A percentile compares a stretch with the other conserved stretches of the same genome.
These are phyloP conservation scores for Lamellibrachia luymesi DNA, from an alignment of 1,140 invertebrate genomes.

Conservation along the genomic window DNA sequence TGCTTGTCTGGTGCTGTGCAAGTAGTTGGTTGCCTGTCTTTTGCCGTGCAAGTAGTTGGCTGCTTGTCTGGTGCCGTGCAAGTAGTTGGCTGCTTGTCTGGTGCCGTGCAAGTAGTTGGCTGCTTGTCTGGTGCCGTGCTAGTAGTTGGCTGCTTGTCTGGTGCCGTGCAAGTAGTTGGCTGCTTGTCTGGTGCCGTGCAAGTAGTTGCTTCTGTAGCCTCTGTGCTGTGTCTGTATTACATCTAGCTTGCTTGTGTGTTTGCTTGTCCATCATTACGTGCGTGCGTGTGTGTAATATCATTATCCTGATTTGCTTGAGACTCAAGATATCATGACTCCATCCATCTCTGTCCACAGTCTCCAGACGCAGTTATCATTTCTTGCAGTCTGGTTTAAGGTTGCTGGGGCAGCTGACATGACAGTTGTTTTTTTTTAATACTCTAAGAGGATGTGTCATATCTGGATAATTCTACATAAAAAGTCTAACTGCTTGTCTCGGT, in stretches of 20 bases:
- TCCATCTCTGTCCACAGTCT: background rate
- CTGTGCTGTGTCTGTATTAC: background rate
- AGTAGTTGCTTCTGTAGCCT: background rate
- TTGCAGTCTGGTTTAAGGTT: background rate
- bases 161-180: too few species aligned
- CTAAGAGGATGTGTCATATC: too few species aligned
- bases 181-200: too few species aligned
- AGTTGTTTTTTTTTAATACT: background rate
- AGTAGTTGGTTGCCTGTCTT: background rate
- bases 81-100: background rate
- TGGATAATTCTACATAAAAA: too few species aligned
- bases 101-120: too few species aligned
- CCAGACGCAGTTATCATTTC: background rate
- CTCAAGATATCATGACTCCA: background rate
- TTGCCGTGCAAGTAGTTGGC: background rate
- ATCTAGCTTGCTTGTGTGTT: background rate
- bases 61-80: background rate
- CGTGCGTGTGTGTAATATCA: background rate
- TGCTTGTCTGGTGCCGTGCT: background rate
- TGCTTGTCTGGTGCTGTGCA: background rate
- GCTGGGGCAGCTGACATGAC: background rate
- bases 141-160: background rate
- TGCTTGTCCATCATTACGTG: background rate
- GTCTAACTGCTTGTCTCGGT: too few species aligned
- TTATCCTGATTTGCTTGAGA: background rate